Conservation (phyloP, 2,113 vertebrate genomes). For the Albula glossodonta region DNA sequence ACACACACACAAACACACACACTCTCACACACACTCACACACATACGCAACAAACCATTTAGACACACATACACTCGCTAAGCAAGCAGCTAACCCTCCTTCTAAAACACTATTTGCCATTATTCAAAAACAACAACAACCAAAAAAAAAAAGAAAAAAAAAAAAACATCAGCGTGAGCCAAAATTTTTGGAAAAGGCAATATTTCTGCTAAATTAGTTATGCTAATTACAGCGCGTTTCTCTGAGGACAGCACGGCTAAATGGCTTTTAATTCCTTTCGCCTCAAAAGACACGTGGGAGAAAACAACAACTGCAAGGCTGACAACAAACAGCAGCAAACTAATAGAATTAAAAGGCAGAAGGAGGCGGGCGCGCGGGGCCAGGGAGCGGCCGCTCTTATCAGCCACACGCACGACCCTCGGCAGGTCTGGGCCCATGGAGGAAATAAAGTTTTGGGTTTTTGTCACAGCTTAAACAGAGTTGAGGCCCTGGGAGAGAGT, state of each 20-base stretch:
- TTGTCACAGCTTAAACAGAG: background rate
- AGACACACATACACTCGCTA: background rate
- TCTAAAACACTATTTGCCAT: background rate
- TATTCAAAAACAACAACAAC: background rate
- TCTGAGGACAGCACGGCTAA: conserved; percentile 64
- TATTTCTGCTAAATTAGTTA: conserved; percentile 79
- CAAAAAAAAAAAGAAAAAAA: background rate
- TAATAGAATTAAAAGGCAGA: conserved; percentile 44
- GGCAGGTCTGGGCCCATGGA: conserved; percentile 1
- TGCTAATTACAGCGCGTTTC: conserved; percentile 74
- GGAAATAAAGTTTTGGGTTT: conserved; percentile 31
- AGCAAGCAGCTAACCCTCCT: background rate
- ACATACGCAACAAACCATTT: conserved; percentile 35
- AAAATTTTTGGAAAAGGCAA: conserved; percentile 65
- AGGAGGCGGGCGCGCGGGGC: conserved; percentile 24
- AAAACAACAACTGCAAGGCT: conserved; percentile 44
- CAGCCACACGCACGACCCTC: conserved; percentile 35
- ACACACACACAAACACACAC: conserved; percentile 13
- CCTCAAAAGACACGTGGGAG: conserved; percentile 66
- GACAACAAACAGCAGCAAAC: conserved; percentile 9
- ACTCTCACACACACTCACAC: conserved; percentile 28
- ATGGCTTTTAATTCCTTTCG: conserved; percentile 75
- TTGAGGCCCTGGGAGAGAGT: background rate
- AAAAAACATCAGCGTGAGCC: conserved; percentile 30
- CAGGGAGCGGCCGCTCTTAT: conserved; percentile 55